Percentiles rank a stretch among this genome's conserved stretches.
phyloP scores from a whole-genome alignment of 2,797 vertebrate genomes.

The Hemibagrus guttatus region DNA sequence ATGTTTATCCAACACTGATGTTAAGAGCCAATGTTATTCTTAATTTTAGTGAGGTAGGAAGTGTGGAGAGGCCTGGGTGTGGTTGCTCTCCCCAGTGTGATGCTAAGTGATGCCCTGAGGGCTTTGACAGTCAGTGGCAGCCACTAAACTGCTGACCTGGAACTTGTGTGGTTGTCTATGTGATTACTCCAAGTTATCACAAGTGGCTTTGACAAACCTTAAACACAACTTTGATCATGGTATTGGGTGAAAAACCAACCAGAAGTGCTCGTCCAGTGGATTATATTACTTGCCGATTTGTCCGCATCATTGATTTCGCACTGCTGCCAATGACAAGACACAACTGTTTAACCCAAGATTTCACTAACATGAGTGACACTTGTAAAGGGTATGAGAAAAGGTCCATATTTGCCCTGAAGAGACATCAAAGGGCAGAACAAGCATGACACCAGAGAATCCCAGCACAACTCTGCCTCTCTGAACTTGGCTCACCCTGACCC shows the following conservation, averaged over 20 bases:
- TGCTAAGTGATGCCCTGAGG: slow-evolving; percentile 49
- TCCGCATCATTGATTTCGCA: slow-evolving; percentile 49
- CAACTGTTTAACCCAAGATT: slow-evolving; percentile 55
- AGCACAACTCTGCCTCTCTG: slow-evolving; percentile 48
- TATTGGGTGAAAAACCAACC: background rate
- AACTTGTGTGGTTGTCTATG: slow-evolving; percentile 26
- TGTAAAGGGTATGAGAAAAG: slow-evolving; percentile 57
- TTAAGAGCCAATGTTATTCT: slow-evolving; percentile 54
- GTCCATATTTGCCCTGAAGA: slow-evolving; percentile 52
- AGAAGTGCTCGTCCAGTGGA: slow-evolving; percentile 8
- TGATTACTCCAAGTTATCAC: background rate
- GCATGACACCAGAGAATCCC: slow-evolving; percentile 57
- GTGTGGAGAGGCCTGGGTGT: slow-evolving; percentile 41
- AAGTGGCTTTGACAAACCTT: background rate
- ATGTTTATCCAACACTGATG: slow-evolving; percentile 61
- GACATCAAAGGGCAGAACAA: slow-evolving; percentile 57
- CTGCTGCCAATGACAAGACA: slow-evolving; percentile 31
- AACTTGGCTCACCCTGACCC: slow-evolving; percentile 50
- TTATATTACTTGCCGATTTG: slow-evolving; percentile 36
- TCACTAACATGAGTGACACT: slow-evolving; percentile 50
- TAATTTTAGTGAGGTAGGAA: slow-evolving; percentile 49
- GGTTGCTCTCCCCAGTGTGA: slow-evolving; percentile 16
- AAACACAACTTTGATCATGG: background rate
- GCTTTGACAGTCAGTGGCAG: slow-evolving; percentile 35
- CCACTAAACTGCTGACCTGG: slow-evolving; percentile 37